Evolutionary conservation across 2,113 vertebrate genomes (phyloP).

Genomic region (Chloropsis cyanopogon): DNA sequence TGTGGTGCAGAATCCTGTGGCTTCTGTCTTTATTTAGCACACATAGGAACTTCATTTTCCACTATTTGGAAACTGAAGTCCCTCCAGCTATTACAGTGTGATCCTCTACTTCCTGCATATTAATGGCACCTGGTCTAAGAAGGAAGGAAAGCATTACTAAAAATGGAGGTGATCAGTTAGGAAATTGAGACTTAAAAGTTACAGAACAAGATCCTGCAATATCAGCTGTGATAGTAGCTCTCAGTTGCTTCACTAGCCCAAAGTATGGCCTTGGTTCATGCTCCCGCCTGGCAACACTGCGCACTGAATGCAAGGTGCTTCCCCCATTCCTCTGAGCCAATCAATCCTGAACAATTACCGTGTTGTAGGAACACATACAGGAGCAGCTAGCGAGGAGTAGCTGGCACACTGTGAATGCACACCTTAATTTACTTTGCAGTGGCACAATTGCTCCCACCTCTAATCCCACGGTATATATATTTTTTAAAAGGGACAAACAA

Average conservation of each 20-base stretch:
- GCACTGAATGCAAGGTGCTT: not conserved
- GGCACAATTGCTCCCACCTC: not conserved
- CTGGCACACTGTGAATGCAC: not conserved
- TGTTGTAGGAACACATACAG: fast-evolving
- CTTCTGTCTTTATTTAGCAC: not conserved
- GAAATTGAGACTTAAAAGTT: not conserved
- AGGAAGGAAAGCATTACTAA: not conserved
- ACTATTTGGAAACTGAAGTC: not conserved
- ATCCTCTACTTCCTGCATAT: not conserved
- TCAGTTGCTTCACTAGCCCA: not conserved
- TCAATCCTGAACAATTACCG: not conserved
- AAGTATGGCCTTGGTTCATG: not conserved
- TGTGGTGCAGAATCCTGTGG: not conserved
- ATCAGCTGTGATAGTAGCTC: not conserved
- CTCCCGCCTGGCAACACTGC: not conserved
- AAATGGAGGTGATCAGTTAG: not conserved
- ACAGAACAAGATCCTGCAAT: not conserved
- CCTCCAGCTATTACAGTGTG: not conserved
- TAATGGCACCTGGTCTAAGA: not conserved
- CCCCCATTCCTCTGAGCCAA: not conserved
- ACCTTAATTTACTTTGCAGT: not conserved
- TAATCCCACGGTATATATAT: not conserved
- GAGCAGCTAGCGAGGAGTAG: not conserved
- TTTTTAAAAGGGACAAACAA: not conserved
- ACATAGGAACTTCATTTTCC: not conserved